A percentile compares a stretch with the other conserved stretches of the same genome.
Evolutionary conservation across 1,140 invertebrate species (phyloP).

Genomic region (Leptoteleia sp.): DNA sequence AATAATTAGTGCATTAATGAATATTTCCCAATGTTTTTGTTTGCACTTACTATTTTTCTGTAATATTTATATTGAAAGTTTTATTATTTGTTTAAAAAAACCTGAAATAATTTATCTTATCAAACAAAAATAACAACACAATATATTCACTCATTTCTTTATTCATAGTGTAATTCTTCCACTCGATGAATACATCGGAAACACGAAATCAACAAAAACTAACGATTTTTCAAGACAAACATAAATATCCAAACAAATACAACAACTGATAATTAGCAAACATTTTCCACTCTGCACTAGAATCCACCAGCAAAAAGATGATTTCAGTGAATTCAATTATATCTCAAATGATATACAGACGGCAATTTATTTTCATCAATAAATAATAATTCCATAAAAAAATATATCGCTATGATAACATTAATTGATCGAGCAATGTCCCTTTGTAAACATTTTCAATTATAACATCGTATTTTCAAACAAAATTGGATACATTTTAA

Average conservation of each 20-base stretch:
- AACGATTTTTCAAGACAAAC: constrained; percentile 23
- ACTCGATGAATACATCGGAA: constrained; percentile 60
- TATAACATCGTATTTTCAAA: no score
- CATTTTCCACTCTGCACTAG: constrained; percentile 14
- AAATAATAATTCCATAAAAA: constrained; percentile 12
- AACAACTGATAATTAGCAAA: constrained; percentile 51
- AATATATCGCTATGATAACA: no score
- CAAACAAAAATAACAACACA: no score
- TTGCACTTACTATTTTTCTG: no score
- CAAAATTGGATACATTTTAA: no score
- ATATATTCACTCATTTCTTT: constrained; percentile 34
- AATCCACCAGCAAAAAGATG: constrained; percentile 17
- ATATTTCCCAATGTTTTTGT: no score
- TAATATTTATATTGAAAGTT: no score
- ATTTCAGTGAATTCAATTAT: constrained; percentile 30
- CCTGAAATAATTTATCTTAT: no score
- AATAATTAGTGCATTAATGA: no score
- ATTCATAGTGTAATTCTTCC: constrained; percentile 54
- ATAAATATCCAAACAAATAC: constrained; percentile 48
- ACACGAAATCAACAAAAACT: constrained; percentile 53
- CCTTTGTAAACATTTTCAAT: no score
- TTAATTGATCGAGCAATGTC: no score
- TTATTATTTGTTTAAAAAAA: no score
- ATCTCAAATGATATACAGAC: constrained; percentile 24
- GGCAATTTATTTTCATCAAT: constrained; percentile 7